Evolutionary conservation across 2,113 vertebrate genomes (phyloP).

Genomic region (Cygnus atratus): DNA sequence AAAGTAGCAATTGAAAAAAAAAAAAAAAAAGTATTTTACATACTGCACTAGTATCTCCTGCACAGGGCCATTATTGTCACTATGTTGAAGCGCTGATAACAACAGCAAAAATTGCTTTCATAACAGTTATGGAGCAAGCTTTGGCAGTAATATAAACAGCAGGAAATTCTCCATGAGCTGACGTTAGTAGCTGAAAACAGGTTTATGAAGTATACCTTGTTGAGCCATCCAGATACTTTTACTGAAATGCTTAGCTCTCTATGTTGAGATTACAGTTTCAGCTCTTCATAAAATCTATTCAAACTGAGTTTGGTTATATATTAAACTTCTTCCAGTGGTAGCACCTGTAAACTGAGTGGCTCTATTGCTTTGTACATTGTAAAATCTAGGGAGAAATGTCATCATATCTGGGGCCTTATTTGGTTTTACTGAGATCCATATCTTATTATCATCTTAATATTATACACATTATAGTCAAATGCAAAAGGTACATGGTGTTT

Average conservation of each 20-base stretch:
- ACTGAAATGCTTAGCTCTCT: neutral
- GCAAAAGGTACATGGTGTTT: neutral
- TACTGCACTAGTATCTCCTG: neutral
- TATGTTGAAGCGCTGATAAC: neutral
- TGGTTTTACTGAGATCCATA: neutral
- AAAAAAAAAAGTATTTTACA: neutral
- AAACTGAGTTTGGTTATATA: neutral
- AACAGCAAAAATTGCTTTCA: neutral
- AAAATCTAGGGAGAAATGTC: neutral
- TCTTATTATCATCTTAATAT: neutral
- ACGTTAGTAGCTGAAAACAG: neutral
- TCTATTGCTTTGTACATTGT: neutral
- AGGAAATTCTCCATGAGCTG: neutral
- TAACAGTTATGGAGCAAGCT: neutral
- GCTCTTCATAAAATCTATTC: neutral
- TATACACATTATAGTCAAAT: neutral
- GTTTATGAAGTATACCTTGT: neutral
- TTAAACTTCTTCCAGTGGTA: neutral
- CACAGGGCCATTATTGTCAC: neutral
- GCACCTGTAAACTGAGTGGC: neutral
- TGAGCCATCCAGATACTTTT: neutral
- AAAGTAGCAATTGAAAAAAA: neutral
- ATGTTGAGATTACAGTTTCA: neutral
- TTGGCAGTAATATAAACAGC: neutral
- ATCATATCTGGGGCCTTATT: neutral